Conservation (phyloP, 2,888 invertebrate species). For the Chymomyza amoena region DNA sequence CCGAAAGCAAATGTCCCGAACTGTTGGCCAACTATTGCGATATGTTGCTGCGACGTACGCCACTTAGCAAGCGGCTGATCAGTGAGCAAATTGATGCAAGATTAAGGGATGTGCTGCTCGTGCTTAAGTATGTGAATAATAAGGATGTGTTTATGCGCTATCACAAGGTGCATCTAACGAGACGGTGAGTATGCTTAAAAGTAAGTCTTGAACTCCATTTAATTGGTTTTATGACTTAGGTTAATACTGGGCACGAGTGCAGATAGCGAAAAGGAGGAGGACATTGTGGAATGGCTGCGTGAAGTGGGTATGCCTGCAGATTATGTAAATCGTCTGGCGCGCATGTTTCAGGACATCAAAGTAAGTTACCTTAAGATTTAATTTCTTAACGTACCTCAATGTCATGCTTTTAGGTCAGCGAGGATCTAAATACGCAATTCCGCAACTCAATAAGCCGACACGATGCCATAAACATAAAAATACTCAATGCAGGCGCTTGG, state of each 20-base stretch:
- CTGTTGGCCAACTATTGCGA: conserved; percentile 99
- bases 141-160: conserved; percentile 99
- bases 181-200: conserved; percentile 79
- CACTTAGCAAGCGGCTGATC: conserved; percentile 96
- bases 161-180: conserved; percentile 98
- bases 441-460: conserved; percentile 88
- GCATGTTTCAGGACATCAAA: conserved; percentile 99
- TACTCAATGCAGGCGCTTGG: conserved; percentile 99
- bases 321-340: conserved; percentile 97
- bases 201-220: not conserved
- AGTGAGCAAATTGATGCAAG: conserved; percentile 98
- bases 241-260: conserved; percentile 98
- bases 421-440: conserved; percentile 97
- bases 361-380: conserved; percentile 76
- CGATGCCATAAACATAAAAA: conserved; percentile 98
- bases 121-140: conserved; percentile 99
- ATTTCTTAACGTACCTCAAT: conserved; percentile 1
- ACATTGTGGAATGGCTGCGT: conserved; percentile 98
- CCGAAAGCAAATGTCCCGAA: conserved; percentile 99
- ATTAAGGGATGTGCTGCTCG: conserved; percentile 94
- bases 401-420: conserved; percentile 81
- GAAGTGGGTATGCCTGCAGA: conserved; percentile 99
- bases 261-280: conserved; percentile 99
- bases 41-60: conserved; percentile 97
- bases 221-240: conserved; percentile 73